Base-by-base conservation (phyloP, 2,113 vertebrate species). In the Cynoglossus semilaevis region DNA sequence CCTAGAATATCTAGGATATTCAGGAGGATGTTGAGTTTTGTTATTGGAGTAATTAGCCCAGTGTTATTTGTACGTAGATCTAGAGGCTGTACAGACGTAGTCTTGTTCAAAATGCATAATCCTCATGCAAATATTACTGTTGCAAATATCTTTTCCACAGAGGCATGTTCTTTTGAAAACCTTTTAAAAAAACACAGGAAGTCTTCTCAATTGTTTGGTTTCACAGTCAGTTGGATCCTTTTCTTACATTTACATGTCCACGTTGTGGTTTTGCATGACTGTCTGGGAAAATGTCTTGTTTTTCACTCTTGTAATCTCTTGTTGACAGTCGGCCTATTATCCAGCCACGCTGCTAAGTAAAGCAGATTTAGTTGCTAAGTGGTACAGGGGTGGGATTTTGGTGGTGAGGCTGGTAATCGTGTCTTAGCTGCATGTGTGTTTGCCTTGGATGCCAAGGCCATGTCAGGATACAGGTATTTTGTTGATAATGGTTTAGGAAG, bases 261-360 rank as follows among this genome's bases (percentile, higher is more conserved):
- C 15, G 7, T 0, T 15, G 12, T 38, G 35, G 41, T 34, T 22
- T 56, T n/a, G 7, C 14, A 14, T 18, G 15, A 9, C 1, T 0
- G 2, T 58, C 63, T 63, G 58, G 50, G 61, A 53, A 76, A 56
- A 38, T 6, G 3, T 18, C 11, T 38, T 43, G 22, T 54, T 61
- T 62, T 47, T 67, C 11, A 34, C 15, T 51, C 10, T 16, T 15
- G 1, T 70, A 76, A 80, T 72, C 74, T 63, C 18, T 37, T 72
- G 67, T 73, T 84, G 70, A 82, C 80, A 70, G 64, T 78, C 71
- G 77, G 51, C 62, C 67, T 50, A 16, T 58, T 55, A 15, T 72
- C 63, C 22, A 29, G 22, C 52, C 63, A 71, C 19, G 13, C 49
- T 42, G 41, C 9, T 22, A 51, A 70, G 45, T 52, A 50, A 15